Conservation (phyloP, 1,140 invertebrate genomes). For the Ooceraea biroi region DNA sequence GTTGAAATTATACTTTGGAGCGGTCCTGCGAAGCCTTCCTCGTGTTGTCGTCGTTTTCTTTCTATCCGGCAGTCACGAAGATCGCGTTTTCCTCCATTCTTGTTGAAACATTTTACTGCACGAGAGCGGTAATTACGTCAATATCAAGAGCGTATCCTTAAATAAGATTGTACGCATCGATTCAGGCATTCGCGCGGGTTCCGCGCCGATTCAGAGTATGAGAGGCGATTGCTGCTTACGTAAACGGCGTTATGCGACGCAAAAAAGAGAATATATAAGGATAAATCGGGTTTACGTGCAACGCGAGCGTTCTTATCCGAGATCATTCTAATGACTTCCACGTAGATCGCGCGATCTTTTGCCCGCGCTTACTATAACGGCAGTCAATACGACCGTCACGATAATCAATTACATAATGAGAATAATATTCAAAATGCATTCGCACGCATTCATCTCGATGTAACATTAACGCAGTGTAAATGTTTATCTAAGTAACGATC, state of each 20-base stretch:
- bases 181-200: not conserved
- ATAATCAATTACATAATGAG: no score
- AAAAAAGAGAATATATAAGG: conserved; percentile 29
- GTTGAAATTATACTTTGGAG: no score
- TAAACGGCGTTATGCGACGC: conserved; percentile 32
- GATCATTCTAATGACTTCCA: conserved; percentile 16
- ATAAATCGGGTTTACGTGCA: conserved; percentile 21
- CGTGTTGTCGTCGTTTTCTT: no score
- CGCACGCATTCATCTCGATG: no score
- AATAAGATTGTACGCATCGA: not conserved
- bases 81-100: no score
- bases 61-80: no score
- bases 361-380: not conserved
- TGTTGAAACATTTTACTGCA: no score
- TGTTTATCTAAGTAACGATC: no score
- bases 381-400: not conserved
- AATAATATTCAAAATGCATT: no score
- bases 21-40: no score
- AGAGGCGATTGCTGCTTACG: conserved; percentile 32
- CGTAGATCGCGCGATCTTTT: conserved; percentile 5
- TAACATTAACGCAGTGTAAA: no score
- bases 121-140: no score
- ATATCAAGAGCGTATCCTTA: not conserved
- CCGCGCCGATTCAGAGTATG: not conserved
- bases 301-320: conserved; percentile 23